Conservation (phyloP, 2,888 invertebrate species). For the Athalia cordata region DNA sequence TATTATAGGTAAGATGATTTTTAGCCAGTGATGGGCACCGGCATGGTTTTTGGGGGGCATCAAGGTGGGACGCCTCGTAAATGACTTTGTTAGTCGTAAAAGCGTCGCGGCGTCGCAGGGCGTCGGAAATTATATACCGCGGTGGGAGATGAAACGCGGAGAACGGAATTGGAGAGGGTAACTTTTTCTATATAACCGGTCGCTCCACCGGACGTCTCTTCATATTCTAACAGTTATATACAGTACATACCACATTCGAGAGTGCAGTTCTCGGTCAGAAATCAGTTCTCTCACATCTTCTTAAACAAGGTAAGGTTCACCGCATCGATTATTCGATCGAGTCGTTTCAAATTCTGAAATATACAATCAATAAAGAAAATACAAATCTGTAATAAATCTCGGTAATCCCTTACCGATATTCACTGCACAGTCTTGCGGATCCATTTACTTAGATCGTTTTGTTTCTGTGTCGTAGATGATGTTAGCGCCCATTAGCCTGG, state of each 20-base stretch:
- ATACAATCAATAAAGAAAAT: no score
- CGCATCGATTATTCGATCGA: background rate
- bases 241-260: constrained; percentile 53
- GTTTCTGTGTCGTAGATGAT: constrained; percentile 79
- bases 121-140: constrained; percentile 20
- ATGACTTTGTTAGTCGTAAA: background rate
- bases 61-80: background rate
- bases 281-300: constrained; percentile 17
- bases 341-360: no score
- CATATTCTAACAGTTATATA: constrained; percentile 67
- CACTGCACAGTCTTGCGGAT: no score
- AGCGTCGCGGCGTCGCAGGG: background rate
- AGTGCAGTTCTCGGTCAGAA: constrained; percentile 21
- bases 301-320: constrained; percentile 15
- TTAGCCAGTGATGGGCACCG: background rate
- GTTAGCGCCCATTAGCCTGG: constrained; percentile 79
- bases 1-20: background rate
- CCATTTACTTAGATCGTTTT: background rate
- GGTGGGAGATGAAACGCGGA: constrained; percentile 60
- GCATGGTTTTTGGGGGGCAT: background rate
- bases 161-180: constrained; percentile 60
- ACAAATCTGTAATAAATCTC: no score
- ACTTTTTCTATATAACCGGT: constrained; percentile 71
- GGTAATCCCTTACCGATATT: no score
- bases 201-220: constrained; percentile 66